Evolutionary conservation across 2,888 invertebrate species (phyloP).

Genomic region (Drosophila gaucha): DNA sequence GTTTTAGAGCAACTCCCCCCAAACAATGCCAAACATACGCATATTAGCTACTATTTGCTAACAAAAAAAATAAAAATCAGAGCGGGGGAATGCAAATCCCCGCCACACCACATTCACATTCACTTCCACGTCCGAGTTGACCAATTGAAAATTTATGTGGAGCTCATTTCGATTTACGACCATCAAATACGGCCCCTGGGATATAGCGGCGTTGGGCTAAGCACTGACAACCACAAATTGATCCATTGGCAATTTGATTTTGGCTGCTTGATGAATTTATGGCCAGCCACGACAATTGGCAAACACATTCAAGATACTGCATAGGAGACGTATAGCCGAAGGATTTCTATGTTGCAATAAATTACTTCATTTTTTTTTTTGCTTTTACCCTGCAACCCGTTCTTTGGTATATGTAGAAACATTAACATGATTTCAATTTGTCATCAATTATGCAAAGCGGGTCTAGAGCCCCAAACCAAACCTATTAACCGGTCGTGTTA

Average conservation of each 20-base stretch:
- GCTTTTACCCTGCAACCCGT: neutral
- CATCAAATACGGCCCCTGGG: conserved; percentile 68
- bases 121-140: conserved; percentile 37
- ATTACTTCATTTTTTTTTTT: conserved; percentile 11
- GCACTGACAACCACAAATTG: conserved; percentile 70
- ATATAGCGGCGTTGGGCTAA: conserved; percentile 53
- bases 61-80: too few relatives aligned
- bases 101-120: conserved; percentile 3
- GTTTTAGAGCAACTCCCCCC: neutral
- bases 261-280: conserved; percentile 74
- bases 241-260: conserved; percentile 75
- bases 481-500: conserved; percentile 5
- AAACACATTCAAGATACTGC: neutral
- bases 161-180: conserved; percentile 77
- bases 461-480: conserved; percentile 49
- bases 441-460: conserved; percentile 85
- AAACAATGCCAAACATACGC: neutral
- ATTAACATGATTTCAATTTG: conserved; percentile 84
- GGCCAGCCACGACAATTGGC: conserved; percentile 44
- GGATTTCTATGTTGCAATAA: conserved; percentile 31
- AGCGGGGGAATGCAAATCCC: too few relatives aligned
- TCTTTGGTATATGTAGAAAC: conserved; percentile 19
- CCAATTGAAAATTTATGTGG: conserved; percentile 77
- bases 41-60: neutral
- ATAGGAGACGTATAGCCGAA: conserved; percentile 13